These are phyloP conservation scores for Colossoma macropomum DNA, from an alignment of 2,113 vertebrate species.

Conservation along the genomic window DNA sequence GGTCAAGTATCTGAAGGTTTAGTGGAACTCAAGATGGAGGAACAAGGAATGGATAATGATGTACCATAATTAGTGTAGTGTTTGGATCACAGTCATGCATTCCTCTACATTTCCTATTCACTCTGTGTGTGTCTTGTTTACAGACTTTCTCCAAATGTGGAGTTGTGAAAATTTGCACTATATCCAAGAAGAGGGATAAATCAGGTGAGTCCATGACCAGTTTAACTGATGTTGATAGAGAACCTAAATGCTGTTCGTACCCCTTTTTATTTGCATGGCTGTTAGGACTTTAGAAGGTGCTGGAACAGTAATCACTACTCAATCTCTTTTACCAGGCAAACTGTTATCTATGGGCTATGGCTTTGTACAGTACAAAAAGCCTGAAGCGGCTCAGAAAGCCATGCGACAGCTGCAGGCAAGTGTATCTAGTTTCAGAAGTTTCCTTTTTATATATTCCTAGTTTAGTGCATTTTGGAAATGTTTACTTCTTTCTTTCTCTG, in stretches of 20 bases:
- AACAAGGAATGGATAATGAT: not conserved
- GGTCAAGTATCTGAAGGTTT: not conserved
- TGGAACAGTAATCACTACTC: not conserved
- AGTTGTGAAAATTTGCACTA: conserved; percentile 83
- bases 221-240: not conserved
- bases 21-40: not conserved
- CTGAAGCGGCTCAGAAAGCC: conserved; percentile 90
- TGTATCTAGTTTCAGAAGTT: not conserved
- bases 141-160: conserved; percentile 90
- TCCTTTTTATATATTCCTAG: not conserved
- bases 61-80: not conserved
- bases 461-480: not conserved
- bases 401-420: conserved; percentile 88
- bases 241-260: not conserved
- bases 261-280: not conserved
- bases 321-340: conserved; percentile 72
- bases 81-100: not conserved
- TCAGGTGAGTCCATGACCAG: conserved; percentile 74
- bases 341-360: conserved; percentile 95
- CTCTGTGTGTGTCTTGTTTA: conserved; percentile 41
- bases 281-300: not conserved
- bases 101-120: not conserved
- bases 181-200: conserved; percentile 94
- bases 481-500: conserved; percentile 33
- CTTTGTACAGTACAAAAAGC: conserved; percentile 90